These are phyloP conservation scores for Trachurus trachurus DNA, from an alignment of 2,797 vertebrate species.

Conservation along the genomic window DNA sequence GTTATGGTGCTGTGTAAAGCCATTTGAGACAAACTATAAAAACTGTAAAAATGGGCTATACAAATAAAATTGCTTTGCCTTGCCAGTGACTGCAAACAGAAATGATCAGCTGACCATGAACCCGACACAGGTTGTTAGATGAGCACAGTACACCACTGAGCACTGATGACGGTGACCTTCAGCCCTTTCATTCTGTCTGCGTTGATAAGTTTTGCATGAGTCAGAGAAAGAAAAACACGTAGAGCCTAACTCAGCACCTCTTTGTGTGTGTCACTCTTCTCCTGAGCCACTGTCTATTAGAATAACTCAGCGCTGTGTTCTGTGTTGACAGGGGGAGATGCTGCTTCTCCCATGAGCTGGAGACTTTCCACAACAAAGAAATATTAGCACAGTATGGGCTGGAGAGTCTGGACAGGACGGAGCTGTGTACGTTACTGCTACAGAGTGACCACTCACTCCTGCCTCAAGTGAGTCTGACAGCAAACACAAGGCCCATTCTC, in stretches of 20 bases:
- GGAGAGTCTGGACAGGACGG: constrained; percentile 60
- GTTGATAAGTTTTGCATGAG: neutral
- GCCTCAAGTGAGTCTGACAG: constrained; percentile 69
- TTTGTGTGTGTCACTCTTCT: neutral
- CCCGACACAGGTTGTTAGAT: too few relatives aligned
- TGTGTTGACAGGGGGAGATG: constrained; percentile 64
- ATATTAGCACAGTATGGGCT: constrained; percentile 60
- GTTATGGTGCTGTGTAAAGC: too few relatives aligned
- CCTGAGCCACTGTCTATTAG: neutral
- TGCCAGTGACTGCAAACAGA: too few relatives aligned
- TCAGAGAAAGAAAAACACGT: neutral
- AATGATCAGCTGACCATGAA: too few relatives aligned
- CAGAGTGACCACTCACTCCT: constrained; percentile 78
- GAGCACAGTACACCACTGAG: too few relatives aligned
- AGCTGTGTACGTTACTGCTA: constrained; percentile 79
- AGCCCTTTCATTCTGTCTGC: neutral
- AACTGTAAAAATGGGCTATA: too few relatives aligned
- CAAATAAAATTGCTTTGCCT: too few relatives aligned
- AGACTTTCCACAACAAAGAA: constrained; percentile 45
- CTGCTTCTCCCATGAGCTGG: constrained; percentile 72
- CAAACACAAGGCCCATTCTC: neutral
- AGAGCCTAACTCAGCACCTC: neutral
- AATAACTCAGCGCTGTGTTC: neutral
- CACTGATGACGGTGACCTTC: constrained; percentile 1
- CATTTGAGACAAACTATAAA: too few relatives aligned